These are phyloP conservation scores for Xenops minutus DNA, from an alignment of 2,797 vertebrate genomes.

Conservation along the genomic window DNA sequence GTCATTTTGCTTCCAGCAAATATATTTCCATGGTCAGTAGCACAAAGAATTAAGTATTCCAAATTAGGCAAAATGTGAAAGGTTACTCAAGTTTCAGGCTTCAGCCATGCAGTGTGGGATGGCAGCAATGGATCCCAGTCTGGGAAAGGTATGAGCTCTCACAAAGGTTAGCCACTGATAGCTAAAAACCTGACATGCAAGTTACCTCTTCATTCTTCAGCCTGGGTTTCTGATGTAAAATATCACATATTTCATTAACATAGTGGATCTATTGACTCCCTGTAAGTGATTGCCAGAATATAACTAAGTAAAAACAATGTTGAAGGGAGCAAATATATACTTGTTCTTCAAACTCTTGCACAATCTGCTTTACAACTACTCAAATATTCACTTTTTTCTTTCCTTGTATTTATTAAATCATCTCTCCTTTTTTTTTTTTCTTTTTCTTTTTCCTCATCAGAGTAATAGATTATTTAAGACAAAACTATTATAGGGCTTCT, in stretches of 20 bases:
- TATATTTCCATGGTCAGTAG: not conserved
- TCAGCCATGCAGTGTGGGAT: not conserved
- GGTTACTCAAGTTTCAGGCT: not conserved
- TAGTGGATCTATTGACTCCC: not conserved
- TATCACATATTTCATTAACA: not conserved
- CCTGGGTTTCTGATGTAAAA: not conserved
- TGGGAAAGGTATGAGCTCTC: not conserved
- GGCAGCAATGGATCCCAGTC: not conserved
- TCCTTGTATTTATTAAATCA: not conserved
- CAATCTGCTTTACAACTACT: not conserved
- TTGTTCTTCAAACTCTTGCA: not conserved
- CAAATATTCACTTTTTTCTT: not conserved
- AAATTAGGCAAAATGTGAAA: not conserved
- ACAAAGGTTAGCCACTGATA: not conserved
- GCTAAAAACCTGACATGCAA: not conserved
- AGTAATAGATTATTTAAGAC: not conserved
- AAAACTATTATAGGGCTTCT: not conserved
- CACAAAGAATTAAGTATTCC: not conserved
- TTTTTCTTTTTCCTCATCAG: not conserved
- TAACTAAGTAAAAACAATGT: not conserved
- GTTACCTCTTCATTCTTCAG: not conserved
- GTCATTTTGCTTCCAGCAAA: not conserved
- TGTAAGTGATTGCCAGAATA: not conserved
- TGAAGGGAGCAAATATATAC: not conserved
- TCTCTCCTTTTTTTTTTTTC: not conserved